Evolutionary conservation across 2,888 invertebrate species (phyloP).

Genomic region (Agelastica alni): DNA sequence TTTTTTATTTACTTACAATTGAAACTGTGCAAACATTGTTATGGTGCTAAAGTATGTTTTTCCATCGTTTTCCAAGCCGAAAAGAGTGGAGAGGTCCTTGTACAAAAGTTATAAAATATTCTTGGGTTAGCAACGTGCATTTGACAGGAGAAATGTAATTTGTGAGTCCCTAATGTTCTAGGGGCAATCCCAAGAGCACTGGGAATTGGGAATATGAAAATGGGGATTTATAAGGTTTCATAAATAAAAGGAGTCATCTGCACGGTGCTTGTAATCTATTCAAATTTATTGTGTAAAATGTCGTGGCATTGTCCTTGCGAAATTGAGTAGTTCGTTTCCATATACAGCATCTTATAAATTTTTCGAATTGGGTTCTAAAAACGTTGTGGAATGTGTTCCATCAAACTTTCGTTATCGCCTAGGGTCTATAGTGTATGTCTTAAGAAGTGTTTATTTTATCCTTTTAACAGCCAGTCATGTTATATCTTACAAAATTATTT

Average conservation of each 20-base stretch:
- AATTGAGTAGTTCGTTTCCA: slow-evolving; percentile 19
- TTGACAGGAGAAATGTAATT: slow-evolving; percentile 53
- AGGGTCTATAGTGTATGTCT: too few species aligned
- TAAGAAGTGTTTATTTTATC: too few species aligned
- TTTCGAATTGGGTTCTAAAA: neutral
- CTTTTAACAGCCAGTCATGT: too few species aligned
- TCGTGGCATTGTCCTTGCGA: slow-evolving; percentile 2
- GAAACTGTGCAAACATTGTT: neutral
- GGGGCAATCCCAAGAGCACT: slow-evolving; percentile 46
- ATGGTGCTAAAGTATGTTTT: slow-evolving; percentile 5
- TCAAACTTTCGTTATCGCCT: too few species aligned
- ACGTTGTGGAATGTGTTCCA: slow-evolving; percentile 34
- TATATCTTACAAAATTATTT: too few species aligned
- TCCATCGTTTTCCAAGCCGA: slow-evolving; percentile 15
- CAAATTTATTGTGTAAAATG: slow-evolving; percentile 30
- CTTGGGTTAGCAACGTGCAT: slow-evolving; percentile 47
- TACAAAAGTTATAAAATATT: slow-evolving; percentile 49
- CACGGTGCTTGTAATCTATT: slow-evolving; percentile 41
- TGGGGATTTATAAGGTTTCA: slow-evolving; percentile 50
- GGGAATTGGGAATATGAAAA: slow-evolving; percentile 52
- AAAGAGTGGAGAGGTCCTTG: slow-evolving; percentile 37
- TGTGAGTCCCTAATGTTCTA: slow-evolving; percentile 49
- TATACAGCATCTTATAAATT: neutral
- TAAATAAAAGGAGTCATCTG: slow-evolving; percentile 47
- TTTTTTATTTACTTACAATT: too few species aligned